Evolutionary conservation across 1,140 invertebrate genomes (phyloP).

Genomic region (Drosophila willistoni): DNA sequence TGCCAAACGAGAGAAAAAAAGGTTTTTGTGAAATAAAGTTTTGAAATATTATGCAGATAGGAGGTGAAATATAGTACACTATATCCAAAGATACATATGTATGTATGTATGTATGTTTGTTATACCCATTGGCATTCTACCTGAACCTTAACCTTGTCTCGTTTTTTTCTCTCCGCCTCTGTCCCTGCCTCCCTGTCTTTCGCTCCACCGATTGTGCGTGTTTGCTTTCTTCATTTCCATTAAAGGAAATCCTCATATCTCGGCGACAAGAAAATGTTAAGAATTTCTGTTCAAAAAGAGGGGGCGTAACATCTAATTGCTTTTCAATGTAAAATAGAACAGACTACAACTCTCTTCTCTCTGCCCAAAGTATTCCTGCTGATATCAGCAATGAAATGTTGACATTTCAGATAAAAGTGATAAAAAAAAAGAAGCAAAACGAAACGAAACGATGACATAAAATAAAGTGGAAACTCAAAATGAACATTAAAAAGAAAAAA

Average conservation of each 20-base stretch:
- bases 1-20: not conserved
- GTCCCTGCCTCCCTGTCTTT: not conserved
- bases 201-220: not conserved
- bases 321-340: constrained; percentile 62
- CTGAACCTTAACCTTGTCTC: constrained; percentile 7
- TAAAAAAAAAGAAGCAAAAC: not conserved
- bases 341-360: not conserved
- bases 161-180: not conserved
- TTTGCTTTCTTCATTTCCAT: constrained; percentile 5
- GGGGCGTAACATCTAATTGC: constrained; percentile 62
- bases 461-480: not conserved
- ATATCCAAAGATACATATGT: too few species aligned
- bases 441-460: not conserved
- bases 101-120: too few species aligned
- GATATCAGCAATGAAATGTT: not conserved
- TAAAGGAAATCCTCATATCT: constrained; percentile 9
- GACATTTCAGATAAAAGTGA: constrained; percentile 19
- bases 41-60: not conserved
- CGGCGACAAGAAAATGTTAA: not conserved
- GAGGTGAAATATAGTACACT: too few species aligned
- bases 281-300: not conserved
- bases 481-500: not conserved
- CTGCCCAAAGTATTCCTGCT: not conserved
- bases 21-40: not conserved
- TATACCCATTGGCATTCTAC: not conserved